Evolutionary conservation across 2,797 vertebrate genomes (phyloP).

Genomic region (Remorina albescens): DNA sequence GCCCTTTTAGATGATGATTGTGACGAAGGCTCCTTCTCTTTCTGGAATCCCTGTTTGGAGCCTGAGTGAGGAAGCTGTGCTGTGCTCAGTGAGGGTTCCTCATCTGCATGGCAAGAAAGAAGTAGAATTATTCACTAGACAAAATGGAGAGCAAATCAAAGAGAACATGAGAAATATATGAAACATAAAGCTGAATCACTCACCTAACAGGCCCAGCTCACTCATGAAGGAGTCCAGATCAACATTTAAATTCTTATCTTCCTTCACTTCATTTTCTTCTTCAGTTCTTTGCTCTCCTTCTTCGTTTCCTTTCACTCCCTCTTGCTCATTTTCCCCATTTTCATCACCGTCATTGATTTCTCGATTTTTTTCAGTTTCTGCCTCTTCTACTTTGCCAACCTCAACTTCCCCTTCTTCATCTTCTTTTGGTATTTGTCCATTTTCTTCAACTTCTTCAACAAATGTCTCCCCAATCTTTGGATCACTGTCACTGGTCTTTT

Average conservation of each 20-base stretch:
- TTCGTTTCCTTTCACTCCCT: constrained; percentile 23
- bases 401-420: constrained; percentile 19
- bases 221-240: constrained; percentile 77
- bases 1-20: constrained; percentile 49
- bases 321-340: neutral
- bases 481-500: constrained; percentile 42
- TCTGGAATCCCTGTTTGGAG: constrained; percentile 46
- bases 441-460: constrained; percentile 36
- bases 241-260: constrained; percentile 35
- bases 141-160: neutral
- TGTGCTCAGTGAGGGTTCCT: constrained; percentile 39
- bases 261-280: constrained; percentile 20
- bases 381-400: neutral
- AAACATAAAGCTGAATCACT: constrained; percentile 29
- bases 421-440: neutral
- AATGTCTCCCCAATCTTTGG: constrained; percentile 55
- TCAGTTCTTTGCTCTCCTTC: constrained; percentile 17
- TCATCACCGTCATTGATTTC: constrained; percentile 13
- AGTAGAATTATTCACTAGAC: neutral
- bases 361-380: constrained; percentile 12
- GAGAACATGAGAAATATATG: neutral
- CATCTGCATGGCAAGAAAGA: constrained; percentile 60
- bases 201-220: constrained; percentile 74
- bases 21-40: constrained; percentile 35
- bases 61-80: constrained; percentile 45